Evolutionary conservation across 2,113 vertebrate genomes (phyloP).

Genomic region (Rhabdomys dilectus): DNA sequence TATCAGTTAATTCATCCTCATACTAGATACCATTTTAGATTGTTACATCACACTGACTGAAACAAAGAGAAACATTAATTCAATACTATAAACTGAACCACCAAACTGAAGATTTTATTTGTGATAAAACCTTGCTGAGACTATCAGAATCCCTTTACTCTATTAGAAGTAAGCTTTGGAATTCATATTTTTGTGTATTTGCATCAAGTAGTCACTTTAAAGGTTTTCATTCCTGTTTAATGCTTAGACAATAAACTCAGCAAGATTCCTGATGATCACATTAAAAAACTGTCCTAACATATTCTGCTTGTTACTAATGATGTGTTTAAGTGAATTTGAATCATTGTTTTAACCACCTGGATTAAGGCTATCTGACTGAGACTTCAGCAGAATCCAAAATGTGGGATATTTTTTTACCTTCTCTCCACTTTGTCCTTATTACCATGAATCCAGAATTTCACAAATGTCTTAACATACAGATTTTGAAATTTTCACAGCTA

Average conservation of each 20-base stretch:
- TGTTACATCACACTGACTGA: background rate
- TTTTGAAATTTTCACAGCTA: background rate
- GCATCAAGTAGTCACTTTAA: background rate
- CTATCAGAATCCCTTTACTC: background rate
- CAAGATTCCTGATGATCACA: background rate
- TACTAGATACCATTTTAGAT: background rate
- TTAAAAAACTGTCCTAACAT: background rate
- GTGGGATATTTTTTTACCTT: background rate
- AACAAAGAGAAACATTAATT: background rate
- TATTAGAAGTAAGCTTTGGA: background rate
- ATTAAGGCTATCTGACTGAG: background rate
- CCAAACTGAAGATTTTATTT: background rate
- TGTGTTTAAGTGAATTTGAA: background rate
- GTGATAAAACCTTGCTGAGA: background rate
- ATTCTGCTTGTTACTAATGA: constrained; percentile 5
- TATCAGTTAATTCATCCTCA: background rate
- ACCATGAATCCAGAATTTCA: background rate
- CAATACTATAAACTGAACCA: background rate
- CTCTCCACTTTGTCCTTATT: background rate
- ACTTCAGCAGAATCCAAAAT: background rate
- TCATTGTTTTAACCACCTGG: background rate
- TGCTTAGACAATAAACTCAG: background rate
- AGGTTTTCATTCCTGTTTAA: background rate
- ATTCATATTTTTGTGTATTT: background rate
- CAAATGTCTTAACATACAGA: background rate